Base-by-base conservation (phyloP, 2,113 vertebrate species). In the Cranoglanis bouderius region DNA sequence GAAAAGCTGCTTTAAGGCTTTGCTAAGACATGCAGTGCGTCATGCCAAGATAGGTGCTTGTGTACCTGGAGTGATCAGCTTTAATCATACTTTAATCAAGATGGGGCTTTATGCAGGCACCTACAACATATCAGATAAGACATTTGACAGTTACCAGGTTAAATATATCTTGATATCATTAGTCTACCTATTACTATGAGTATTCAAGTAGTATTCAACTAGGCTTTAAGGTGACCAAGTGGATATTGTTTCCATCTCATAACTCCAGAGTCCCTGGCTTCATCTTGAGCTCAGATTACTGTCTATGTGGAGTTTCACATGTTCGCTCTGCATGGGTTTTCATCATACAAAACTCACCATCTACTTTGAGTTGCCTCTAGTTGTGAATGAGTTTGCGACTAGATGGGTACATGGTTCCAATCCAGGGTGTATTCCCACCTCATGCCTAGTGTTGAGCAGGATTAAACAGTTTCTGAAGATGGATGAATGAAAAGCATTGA, bases 1-100 rank as follows among this genome's bases (percentile, higher is more conserved):
- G 88, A 63, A 91, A 87, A 90, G 88, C 85, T 59, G 67, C 87
- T 92, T 91, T 90, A 91, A 91, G 88, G 89, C 89, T 90, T 88
- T 91, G 89, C 91, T 90, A 91, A 92, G 89, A 84, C 59, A 43
- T 88, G 84, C 85, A 85, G 87, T 82, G 18, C 40, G 40, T 82
- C 90, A 88, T 88, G 89, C 87, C 82, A 85, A 86, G 84, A 87
- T 26, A 65, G 46, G 29, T 87, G 43, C 87, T 89, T 82, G 46
- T 59, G 57, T 90, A 91, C 90, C 90, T 92, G 85, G 85, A 88
- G 86, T 89, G 32, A 84, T 92, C 74, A 82, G 21, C 57, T 90
- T 88, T 85, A 90, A 88, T 90, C 85, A 67, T 83, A 82, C 24
- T 35, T 84, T 72, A 84, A 89, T 81, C 9, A 90, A 61, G 1